Conservation (phyloP, 2,888 invertebrate genomes). For the Drosophila sordidapex region DNA sequence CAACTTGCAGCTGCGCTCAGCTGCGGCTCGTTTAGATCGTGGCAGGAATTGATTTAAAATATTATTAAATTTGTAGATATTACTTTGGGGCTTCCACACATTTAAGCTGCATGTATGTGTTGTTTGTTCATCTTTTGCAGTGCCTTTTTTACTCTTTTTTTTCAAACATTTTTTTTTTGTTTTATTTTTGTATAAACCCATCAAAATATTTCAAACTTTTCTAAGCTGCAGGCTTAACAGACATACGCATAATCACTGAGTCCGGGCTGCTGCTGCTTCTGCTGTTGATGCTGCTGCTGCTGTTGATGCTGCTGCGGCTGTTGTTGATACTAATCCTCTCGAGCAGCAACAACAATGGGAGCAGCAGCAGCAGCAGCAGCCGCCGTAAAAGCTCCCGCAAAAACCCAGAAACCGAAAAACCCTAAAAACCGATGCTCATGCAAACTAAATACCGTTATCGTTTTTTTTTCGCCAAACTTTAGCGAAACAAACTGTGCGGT, state of each 20-base stretch:
- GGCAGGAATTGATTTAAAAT: neutral
- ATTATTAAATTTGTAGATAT: constrained; percentile 3
- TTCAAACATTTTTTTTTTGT: constrained; percentile 2
- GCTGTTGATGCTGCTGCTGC: constrained; percentile 8
- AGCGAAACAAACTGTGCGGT: constrained; percentile 78
- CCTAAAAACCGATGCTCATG: constrained; percentile 73
- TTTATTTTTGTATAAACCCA: constrained; percentile 38
- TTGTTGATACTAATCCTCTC: constrained; percentile 42
- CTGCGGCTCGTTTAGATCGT: neutral
- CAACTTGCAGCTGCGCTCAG: too few relatives aligned
- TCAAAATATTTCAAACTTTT: constrained; percentile 57
- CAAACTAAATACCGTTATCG: constrained; percentile 81
- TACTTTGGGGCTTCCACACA: neutral
- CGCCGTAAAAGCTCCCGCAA: constrained; percentile 55
- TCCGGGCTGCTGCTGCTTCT: constrained; percentile 11
- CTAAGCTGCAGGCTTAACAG: constrained; percentile 63
- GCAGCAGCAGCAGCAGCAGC: constrained; percentile 1
- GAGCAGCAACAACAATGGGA: constrained; percentile 21
- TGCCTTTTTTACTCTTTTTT: constrained; percentile 1
- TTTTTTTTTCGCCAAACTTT: constrained; percentile 51
- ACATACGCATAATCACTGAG: constrained; percentile 58
- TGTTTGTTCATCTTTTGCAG: constrained; percentile 11
- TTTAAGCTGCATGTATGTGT: constrained; percentile 24
- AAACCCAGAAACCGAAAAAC: constrained; percentile 62
- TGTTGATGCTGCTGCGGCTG: constrained; percentile 8